phyloP scores from a whole-genome alignment of 2,113 vertebrate species.

The Cercopithecus mona region DNA sequence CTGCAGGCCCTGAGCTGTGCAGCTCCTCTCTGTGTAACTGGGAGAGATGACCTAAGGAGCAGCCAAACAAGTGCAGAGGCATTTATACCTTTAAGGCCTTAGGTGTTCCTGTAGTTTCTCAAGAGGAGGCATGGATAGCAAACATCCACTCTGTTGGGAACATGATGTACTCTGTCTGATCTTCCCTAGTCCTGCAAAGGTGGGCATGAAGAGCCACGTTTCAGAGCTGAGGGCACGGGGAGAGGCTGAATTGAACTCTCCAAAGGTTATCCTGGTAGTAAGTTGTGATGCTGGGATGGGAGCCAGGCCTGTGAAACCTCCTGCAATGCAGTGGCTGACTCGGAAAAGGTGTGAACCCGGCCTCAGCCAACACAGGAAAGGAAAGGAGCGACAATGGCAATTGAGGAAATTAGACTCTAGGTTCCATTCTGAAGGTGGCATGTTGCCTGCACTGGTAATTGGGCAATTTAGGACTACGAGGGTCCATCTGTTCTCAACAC shows the following conservation, averaged over 20 bases:
- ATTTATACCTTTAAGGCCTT: not conserved
- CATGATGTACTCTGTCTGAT: accelerated
- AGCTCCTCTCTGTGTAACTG: not conserved
- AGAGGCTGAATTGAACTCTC: not conserved
- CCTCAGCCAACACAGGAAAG: not conserved
- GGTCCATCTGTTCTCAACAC: not conserved
- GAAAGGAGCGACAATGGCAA: too few relatives aligned
- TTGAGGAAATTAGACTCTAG: not conserved
- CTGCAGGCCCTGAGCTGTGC: not conserved
- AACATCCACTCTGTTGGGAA: too few relatives aligned
- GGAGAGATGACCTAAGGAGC: not conserved
- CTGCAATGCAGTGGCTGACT: too few relatives aligned
- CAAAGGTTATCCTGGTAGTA: not conserved
- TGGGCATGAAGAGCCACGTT: not conserved
- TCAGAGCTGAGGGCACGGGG: not conserved
- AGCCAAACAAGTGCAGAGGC: not conserved
- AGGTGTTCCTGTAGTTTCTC: not conserved
- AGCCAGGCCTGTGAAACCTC: not conserved
- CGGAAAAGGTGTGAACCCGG: not conserved
- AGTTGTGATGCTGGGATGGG: not conserved
- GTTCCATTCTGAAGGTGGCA: not conserved
- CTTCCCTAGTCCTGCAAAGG: not conserved
- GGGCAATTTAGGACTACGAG: not conserved
- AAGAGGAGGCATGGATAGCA: not conserved
- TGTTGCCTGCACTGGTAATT: not conserved